Base-by-base conservation (phyloP, 2,113 vertebrate species). In the Protomyctophum bolini region DNA sequence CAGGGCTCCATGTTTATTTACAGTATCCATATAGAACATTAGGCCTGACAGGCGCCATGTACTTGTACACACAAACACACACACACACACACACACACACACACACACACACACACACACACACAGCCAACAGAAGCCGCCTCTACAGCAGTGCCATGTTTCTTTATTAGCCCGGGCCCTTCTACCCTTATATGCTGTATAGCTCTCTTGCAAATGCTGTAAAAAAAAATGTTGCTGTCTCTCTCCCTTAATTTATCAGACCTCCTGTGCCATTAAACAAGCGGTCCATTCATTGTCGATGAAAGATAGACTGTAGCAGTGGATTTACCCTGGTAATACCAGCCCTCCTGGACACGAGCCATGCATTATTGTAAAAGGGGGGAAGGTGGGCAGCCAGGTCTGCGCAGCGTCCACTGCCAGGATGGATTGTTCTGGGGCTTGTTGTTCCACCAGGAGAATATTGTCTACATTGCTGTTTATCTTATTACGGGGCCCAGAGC, bases 201-300 rank as follows among this genome's bases (percentile, higher is more conserved):
- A 64, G 11, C 15, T 71, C 58, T 58, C n/a, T 71, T 7, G 68
- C 49, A 11, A 29, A 73, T 61, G 10, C 58, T 1, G 52, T 11
- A n/a, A 11, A 11, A 12, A 59, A 68, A 69, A 57, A 46, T 8
- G n/a, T 52, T 66, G 14, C 51, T 29, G 60, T 81, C 63, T 52
- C 70, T 47, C 29, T 69, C 28, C 52, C 48, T 28, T 49, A 64
- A 77, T 82, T 79, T 66, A 82, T 80, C 75, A 55, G 66, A 63
- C 75, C 75, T 80, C 58, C 73, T 75, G 58, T 33, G 70, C 51
- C 79, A 59, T 73, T 87, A 83, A 77, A 83, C 71, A 79, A 68
- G 65, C 79, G 63, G 51, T 57, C 60, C 71, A 63, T 14, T 41
- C 71, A 63, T 14, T 41, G 56, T 71, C 76, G 46, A 58, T 87